Percentiles rank a stretch among this genome's conserved stretches.
These are phyloP conservation scores for Rhimphoctona megacephalus DNA, from an alignment of 2,888 invertebrate species.

Conservation along the genomic window DNA sequence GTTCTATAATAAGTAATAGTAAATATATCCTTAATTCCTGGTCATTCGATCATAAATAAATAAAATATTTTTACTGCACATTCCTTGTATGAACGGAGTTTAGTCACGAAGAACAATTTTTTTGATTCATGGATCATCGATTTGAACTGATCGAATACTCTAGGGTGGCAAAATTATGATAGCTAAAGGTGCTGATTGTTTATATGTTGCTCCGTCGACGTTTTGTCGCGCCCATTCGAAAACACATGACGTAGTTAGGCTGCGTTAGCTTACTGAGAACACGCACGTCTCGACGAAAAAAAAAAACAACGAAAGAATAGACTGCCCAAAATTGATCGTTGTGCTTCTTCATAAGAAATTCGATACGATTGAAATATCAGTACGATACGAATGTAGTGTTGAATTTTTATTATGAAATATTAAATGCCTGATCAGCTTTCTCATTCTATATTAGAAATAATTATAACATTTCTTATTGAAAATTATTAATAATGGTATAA, in stretches of 20 bases:
- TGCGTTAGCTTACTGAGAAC: constrained; percentile 44
- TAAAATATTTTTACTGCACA: not conserved
- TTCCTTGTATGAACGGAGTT: not conserved
- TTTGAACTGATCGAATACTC: constrained; percentile 2
- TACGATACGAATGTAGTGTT: constrained; percentile 30
- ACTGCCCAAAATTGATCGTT: constrained; percentile 45
- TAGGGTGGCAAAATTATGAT: constrained; percentile 5
- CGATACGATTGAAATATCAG: constrained; percentile 52
- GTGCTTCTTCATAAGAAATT: constrained; percentile 35
- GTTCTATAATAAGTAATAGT: too few species aligned
- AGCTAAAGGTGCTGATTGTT: constrained; percentile 11
- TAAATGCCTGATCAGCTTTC: constrained; percentile 33
- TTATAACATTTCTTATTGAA: not conserved
- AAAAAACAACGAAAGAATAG: constrained; percentile 5
- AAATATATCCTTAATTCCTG: too few species aligned
- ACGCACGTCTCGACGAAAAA: not conserved
- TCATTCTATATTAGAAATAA: constrained; percentile 2
- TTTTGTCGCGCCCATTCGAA: constrained; percentile 26
- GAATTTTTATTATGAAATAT: constrained; percentile 37
- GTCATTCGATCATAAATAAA: too few species aligned
- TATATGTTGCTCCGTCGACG: constrained; percentile 1
- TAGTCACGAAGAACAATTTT: not conserved
- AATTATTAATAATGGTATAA: too few species aligned
- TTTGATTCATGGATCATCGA: constrained; percentile 6
- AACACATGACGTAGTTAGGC: constrained; percentile 53